Conservation (phyloP, 1,140 invertebrate species). For the Heliconius eleuchia region DNA sequence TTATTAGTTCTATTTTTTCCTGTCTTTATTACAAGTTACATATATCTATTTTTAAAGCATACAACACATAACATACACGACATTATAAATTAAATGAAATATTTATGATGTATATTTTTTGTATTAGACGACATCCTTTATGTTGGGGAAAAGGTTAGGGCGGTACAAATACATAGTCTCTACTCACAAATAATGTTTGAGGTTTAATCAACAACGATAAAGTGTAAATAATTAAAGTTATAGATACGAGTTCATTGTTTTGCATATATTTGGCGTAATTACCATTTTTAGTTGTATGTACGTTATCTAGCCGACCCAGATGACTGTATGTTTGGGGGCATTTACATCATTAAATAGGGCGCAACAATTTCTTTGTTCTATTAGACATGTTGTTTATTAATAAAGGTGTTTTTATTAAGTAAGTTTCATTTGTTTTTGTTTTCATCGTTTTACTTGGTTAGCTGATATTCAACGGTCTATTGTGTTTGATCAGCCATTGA, state of each 20-base stretch:
- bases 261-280: constrained; percentile 31
- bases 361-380: neutral
- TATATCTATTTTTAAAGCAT: too few relatives aligned
- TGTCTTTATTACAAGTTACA: too few relatives aligned
- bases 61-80: too few relatives aligned
- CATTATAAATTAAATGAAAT: neutral
- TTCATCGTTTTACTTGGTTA: too few relatives aligned
- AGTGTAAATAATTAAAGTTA: constrained; percentile 7
- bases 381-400: neutral
- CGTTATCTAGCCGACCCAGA: constrained; percentile 22
- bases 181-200: neutral
- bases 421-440: neutral
- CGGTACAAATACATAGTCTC: neutral
- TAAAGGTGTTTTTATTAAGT: neutral
- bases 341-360: constrained; percentile 17
- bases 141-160: neutral
- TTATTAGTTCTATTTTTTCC: too few relatives aligned
- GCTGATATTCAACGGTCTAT: too few relatives aligned
- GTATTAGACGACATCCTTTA: neutral
- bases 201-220: constrained; percentile 16
- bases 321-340: constrained; percentile 19
- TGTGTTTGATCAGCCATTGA: too few relatives aligned
- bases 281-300: constrained; percentile 9
- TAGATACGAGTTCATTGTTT: constrained; percentile 33
- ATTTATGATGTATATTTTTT: neutral